Evolutionary conservation across 2,113 vertebrate species (phyloP), one percentile per base, ranked within the genome.

Genomic region (Sorex fumeus): DNA sequence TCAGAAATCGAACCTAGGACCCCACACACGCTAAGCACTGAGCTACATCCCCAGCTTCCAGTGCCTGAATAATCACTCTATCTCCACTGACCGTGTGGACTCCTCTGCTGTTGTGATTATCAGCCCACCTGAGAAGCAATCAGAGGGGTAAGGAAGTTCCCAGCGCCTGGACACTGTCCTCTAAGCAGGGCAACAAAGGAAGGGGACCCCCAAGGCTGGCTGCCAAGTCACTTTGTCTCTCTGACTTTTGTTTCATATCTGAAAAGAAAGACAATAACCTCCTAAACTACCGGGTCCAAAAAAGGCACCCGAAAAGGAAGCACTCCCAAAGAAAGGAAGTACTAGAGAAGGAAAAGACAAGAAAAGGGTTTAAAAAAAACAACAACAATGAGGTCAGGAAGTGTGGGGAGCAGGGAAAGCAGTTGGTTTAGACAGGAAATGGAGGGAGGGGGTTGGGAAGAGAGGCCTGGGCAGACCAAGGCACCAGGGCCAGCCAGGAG

Each of bases 291-390:
- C 19, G 71, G 62, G 60, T 71, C 25, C 64, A 76, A 78, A 27
- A 28, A 66, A 92, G n/a, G 23, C n/a, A 84, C 23, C 62, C 43
- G 60, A 66, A 91, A 91, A 91, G 70, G 8, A 91, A 27, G 30
- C 32, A 81, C 19, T 87, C 60, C 69, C 36, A 32, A 77, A 76
- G 43, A 82, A 88, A 81, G 18, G 40, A 69, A 30, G 57, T 40
- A 3, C 40, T 23, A 32, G 67, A 70, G 27, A 83, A 32, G 3
- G 78, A 3, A 90, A 50, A 67, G 28, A 66, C 67, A 87, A 94
- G 45, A 30, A 74, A 76, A 64, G 80, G 50, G 40, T 40, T 40
- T 8, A 47, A 6, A 27, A 78, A 71, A 50, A 47, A 23, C 69
- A 12, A 50, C 53, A 72, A 72, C 32, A 83, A 79, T 30, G 18